Base-by-base conservation (phyloP, 2,797 vertebrate genomes). In the Ciconia nigra region DNA sequence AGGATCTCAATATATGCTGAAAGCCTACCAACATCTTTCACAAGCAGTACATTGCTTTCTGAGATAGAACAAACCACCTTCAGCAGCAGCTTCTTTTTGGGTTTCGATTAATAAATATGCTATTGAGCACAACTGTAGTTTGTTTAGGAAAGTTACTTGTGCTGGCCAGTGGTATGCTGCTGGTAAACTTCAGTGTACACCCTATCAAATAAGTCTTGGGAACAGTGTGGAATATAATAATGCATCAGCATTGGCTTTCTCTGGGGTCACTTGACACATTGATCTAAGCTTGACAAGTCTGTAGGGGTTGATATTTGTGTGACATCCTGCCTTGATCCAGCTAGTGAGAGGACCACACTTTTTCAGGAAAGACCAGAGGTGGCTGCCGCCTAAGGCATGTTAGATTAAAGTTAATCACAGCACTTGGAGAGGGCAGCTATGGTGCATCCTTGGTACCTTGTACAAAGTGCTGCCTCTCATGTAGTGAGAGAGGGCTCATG, bases 351-450 rank as follows among this genome's bases (percentile, higher is more conserved):
- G n/a, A 35, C 44, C 22, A 19, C 12, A 5, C 7, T 42, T 65
- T 25, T 93, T 35, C 26, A 52, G 37, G 44, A 62, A 55, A 73
- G 19, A 37, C 22, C 21, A 55, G 66, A 63, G 16, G 15, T 87
- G 52, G 19, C 57, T 92, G 52, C 39, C 22, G 28, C 11, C 1
- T 1, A 17, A 67, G 55, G 44, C 0, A 0, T 5, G 1, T 62
- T 72, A 67, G 42, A 42, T 46, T 66, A 24, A 74, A 79, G 28
- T 47, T 31, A 41, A 62, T 35, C 35, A 59, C 16, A 35, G 47
- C 0, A 0, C 47, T 44, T 63, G 57, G 52, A 66, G 57, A 71
- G 33, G 63, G 13, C 44, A 70, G 37, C 47, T 83, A 16, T 77
- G 44, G 33, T 28, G 10, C 20, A 35, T 10, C 55, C 52, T 57